Evolutionary conservation across 1,140 invertebrate species (phyloP), one percentile per base, ranked within the genome.

Genomic region (Coenobita brevimanus): DNA sequence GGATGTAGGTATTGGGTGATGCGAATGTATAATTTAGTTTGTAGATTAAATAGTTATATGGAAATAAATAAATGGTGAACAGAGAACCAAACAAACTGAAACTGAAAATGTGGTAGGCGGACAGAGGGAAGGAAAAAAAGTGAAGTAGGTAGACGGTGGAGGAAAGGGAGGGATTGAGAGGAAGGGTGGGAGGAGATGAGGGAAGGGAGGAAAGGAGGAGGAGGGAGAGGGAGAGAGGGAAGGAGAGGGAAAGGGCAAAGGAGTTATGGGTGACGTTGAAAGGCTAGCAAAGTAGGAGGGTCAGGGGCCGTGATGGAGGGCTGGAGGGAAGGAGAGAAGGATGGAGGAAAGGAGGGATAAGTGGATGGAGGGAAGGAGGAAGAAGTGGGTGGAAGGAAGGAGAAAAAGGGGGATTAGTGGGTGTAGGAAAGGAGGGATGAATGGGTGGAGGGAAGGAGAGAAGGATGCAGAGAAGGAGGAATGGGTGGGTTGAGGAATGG

Each of bases 261-360:
- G 43, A 73, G 24, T 50, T 43, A 71, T 73, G 69, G 60, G 17
- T 27, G 41, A 83, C 24, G 15, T 50, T 54, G 50, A 73, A 73
- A 73, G 43, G 67, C 43, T 27, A 54, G 43, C 43, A 73, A 46
- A 73, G 81, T 73, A 73, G 81, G 69, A 57, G 33, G 67, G 67
- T 50, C 27, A 46, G 46, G 46, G 36, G 67, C n/a, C 10, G 30
- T 21, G 17, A 33, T 64, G 64, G 54, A 13, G 46, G 67, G 38
- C 17, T 17, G 8, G n/a, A 13, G 4, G 24, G 15, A 38, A 33
- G 30, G 15, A 30, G 27, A 38, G 13, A 38, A 6, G 6, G 67
- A 2, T 17, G 3, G 0, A 71, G 67, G 30, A 71, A 50, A 17
- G 17, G 46, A 50, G 46, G 17, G 46, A 6, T 6, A 50, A 17